Base-by-base conservation (phyloP, 2,797 vertebrate species). In the Naso thynnoides region DNA sequence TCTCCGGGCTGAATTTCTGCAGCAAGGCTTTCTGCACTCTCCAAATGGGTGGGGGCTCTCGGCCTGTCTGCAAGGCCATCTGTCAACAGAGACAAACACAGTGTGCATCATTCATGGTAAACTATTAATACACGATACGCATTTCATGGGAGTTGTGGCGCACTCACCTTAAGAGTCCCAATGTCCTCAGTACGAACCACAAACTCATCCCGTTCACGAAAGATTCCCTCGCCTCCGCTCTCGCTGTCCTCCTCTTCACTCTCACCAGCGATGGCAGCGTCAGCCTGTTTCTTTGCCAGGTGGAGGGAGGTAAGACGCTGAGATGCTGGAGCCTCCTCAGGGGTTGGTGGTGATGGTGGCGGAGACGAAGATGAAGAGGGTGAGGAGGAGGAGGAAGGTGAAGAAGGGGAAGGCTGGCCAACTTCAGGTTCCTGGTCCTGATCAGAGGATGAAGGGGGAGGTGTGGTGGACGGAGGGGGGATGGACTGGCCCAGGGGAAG, bases 1-100 rank as follows among this genome's bases (percentile, higher is more conserved):
- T 98, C 88, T 97, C 97, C 0, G 96, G 96, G 61, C 96, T 96
- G 89, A 98, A 98, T 55, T 98, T 98, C 91, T 98, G 97, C 52
- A 98, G 94, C 75, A 98, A 87, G 4, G 97, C 97, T 83, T 97
- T 98, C 91, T 98, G 97, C 21, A 98, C 96, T 27, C 96, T 91
- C 97, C 96, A 97, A 73, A 97, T 97, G 2, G 97, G 97, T 0
- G 97, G 97, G 0, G 96, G 97, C 81, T 97, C 96, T 0, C 96
- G 91, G 29, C 97, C 96, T 0, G 96, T 97, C 91, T 97, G 96
- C 84, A 97, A 66, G 0, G 96, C 96, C 90, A 97, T 91, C 96
- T 97, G 68, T 42, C 10, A 26, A 69, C 38, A 74, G 33, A 74
- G n/a, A 70, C 62, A 56, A 26, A 21, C 3, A 44, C 10, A 55